A percentile compares a stretch with the other conserved stretches of the same genome.
Conservation (phyloP, 2,113 vertebrate species). For the Pachycephala philippinensis region DNA sequence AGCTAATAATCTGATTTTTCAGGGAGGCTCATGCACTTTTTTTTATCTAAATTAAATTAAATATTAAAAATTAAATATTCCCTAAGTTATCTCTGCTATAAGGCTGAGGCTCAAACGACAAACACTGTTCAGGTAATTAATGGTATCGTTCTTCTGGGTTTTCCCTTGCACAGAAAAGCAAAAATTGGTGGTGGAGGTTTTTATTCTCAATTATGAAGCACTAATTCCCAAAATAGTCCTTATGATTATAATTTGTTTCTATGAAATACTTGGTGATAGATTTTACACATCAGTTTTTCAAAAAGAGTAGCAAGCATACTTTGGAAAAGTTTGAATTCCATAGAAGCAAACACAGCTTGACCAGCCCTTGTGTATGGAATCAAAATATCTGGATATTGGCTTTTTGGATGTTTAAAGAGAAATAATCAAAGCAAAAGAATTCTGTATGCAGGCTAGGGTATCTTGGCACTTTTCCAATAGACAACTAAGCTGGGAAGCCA, state of each 20-base stretch:
- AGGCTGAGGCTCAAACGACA: background rate
- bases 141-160: background rate
- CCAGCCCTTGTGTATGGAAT: background rate
- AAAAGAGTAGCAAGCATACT: background rate
- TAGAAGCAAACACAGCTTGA: background rate
- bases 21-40: rapidly evolving
- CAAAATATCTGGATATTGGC: background rate
- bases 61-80: background rate
- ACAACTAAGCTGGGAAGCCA: background rate
- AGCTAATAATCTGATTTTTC: background rate
- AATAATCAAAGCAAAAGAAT: background rate
- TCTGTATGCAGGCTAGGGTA: background rate
- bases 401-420: background rate
- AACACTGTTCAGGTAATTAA: background rate
- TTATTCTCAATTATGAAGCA: background rate
- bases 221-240: background rate
- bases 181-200: background rate
- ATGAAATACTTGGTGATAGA: background rate
- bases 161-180: background rate
- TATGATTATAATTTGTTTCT: background rate
- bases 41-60: background rate
- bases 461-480: background rate
- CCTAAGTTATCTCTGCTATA: background rate
- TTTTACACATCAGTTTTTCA: background rate
- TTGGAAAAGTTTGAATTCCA: background rate